Conservation (phyloP, 2,888 invertebrate species). For the Scaeva pyrastri region DNA sequence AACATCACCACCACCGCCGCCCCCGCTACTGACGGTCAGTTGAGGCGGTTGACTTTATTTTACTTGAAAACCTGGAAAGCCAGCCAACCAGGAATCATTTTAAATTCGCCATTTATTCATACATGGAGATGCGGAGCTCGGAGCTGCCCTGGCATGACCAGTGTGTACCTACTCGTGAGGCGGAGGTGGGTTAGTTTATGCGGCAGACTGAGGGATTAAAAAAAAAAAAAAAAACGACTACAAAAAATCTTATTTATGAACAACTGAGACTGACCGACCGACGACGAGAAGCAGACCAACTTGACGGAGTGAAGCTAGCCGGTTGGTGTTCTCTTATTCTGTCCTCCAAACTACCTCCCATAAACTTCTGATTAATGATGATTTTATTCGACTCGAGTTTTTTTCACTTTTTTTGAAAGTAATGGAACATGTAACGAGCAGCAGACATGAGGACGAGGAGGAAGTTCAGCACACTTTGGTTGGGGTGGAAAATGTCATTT, state of each 20-base stretch:
- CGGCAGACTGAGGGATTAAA: slow-evolving; percentile 24
- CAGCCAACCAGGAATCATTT: slow-evolving; percentile 75
- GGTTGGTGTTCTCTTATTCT: slow-evolving; percentile 27
- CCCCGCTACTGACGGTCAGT: not conserved
- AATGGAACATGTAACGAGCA: slow-evolving; percentile 60
- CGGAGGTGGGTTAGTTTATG: slow-evolving; percentile 62
- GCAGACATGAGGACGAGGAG: slow-evolving; percentile 47
- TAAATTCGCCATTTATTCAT: slow-evolving; percentile 73
- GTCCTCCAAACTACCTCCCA: slow-evolving; percentile 41
- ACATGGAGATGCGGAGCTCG: slow-evolving; percentile 19
- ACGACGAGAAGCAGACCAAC: too few species aligned
- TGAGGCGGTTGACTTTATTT: slow-evolving; percentile 37
- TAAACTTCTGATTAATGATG: slow-evolving; percentile 75
- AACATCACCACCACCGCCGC: slow-evolving; percentile 21
- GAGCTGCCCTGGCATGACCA: slow-evolving; percentile 55
- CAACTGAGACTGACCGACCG: slow-evolving; percentile 58
- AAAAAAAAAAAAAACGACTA: slow-evolving; percentile 22
- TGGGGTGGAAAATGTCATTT: slow-evolving; percentile 70
- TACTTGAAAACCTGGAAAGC: slow-evolving; percentile 56
- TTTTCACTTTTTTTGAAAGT: slow-evolving; percentile 12
- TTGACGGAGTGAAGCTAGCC: slow-evolving; percentile 35
- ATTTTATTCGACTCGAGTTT: slow-evolving; percentile 72
- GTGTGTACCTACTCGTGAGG: slow-evolving; percentile 12
- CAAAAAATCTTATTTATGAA: slow-evolving; percentile 64
- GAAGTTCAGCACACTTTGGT: slow-evolving; percentile 55